phyloP scores from a whole-genome alignment of 2,113 vertebrate species.

The Galemys pyrenaicus region DNA sequence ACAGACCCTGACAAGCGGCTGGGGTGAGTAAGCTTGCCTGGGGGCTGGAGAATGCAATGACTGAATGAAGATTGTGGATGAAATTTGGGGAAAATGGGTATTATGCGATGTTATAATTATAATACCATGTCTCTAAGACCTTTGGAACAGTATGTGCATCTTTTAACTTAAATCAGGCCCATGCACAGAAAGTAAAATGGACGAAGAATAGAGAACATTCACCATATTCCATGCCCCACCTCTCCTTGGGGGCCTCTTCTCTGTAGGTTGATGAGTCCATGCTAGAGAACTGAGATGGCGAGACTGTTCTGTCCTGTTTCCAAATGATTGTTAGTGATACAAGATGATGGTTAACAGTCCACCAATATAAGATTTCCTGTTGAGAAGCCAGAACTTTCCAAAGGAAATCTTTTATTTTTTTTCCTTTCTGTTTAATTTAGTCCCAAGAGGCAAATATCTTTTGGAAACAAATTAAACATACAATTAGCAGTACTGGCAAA shows the following conservation, averaged over 20 bases:
- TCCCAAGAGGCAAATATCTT: neutral
- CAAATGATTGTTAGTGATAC: neutral
- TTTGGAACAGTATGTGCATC: neutral
- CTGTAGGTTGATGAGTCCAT: neutral
- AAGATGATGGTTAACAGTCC: neutral
- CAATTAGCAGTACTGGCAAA: neutral
- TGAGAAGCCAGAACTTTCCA: neutral
- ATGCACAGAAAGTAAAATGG: neutral
- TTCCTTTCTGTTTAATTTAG: slow-evolving; percentile 1
- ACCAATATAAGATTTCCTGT: neutral
- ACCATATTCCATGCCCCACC: neutral
- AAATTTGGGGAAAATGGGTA: neutral
- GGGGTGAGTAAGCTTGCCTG: neutral
- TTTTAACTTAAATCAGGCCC: neutral
- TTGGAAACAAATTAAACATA: slow-evolving; percentile 2
- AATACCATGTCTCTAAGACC: neutral
- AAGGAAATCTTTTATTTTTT: neutral
- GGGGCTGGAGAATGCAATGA: neutral
- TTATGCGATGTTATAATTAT: no score
- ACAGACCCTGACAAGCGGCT: neutral
- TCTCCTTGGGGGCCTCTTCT: neutral
- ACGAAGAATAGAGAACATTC: neutral
- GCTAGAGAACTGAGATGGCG: fast-evolving
- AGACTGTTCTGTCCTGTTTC: neutral
- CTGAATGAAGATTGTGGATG: neutral